Evolutionary conservation across 2,113 vertebrate species (phyloP), one percentile per base, ranked within the genome.

Genomic region (Callospermophilus lateralis): DNA sequence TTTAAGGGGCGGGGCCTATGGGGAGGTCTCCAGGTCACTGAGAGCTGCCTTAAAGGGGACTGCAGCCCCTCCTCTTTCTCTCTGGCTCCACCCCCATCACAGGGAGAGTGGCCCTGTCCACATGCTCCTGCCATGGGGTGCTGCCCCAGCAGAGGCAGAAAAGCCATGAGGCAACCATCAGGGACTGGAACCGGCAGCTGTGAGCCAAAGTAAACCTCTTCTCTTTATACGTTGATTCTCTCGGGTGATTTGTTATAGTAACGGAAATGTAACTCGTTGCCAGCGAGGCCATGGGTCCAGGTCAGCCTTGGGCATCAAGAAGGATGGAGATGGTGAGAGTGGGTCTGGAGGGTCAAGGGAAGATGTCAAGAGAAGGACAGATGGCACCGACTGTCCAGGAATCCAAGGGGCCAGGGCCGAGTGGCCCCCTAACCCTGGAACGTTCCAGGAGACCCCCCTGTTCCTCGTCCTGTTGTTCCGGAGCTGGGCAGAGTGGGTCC

Each of bases 231-330:
- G 61, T 4, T 39, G 45, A 51, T 32, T 10, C 30, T 51, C 48
- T 32, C 19, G 32, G 48, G 8, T 6, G 30, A 34, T n/a, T 12
- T 45, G 30, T 78, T 53, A 20, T 10, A n/a, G 76, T 78, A 22
- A 11, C 19, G 4, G 77, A 24, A 20, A 20, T 19, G 32, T 32
- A 11, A n/a, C 19, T 6, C 3, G 5, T 17, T 37, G 30, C 34
- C 53, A 4, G 1, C 0, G 45, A 13, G 22, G 55, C 65, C 4
- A 3, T 16, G 1, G 0, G 1, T 0, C 0, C 4, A 16, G 48
- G 30, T 22, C 24, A 34, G 24, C 65, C 65, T 2, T 1, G 15
- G 68, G 72, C 32, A 5, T 39, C 34, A 6, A 45, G 61, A 28
- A 12, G 22, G 80, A 19, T 1, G 3, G 22, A 42, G 70, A 63